phyloP scores from a whole-genome alignment of 1,140 invertebrate genomes.

The Mamestra configurata region DNA sequence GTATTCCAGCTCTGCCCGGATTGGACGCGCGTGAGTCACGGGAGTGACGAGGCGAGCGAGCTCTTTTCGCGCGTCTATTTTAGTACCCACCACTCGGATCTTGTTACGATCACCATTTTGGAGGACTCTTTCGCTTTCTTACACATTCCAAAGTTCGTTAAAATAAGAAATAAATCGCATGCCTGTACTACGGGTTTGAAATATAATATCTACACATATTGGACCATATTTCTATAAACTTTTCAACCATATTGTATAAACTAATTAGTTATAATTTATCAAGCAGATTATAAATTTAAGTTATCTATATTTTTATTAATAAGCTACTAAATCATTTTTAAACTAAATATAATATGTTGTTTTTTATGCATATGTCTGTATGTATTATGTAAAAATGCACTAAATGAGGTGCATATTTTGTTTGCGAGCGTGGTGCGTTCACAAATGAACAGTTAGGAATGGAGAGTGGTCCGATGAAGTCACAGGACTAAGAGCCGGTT shows the following conservation, averaged over 20 bases:
- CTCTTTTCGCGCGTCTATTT: slow-evolving; percentile 79
- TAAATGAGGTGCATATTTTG: background rate
- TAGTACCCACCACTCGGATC: slow-evolving; percentile 73
- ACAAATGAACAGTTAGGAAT: slow-evolving; percentile 21
- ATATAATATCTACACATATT: background rate
- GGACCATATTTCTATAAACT: too few relatives aligned
- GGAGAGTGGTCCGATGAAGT: slow-evolving; percentile 11
- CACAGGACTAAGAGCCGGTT: slow-evolving; percentile 29
- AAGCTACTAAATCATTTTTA: too few relatives aligned
- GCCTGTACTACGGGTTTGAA: background rate
- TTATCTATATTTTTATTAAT: too few relatives aligned
- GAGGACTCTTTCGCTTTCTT: slow-evolving; percentile 57
- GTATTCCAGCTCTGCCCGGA: slow-evolving; percentile 57
- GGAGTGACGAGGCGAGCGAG: slow-evolving; percentile 64
- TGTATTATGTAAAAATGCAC: background rate
- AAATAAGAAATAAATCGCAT: slow-evolving; percentile 4
- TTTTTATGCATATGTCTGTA: too few relatives aligned
- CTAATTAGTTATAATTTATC: too few relatives aligned
- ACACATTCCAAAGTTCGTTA: slow-evolving; percentile 29
- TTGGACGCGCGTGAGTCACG: slow-evolving; percentile 70
- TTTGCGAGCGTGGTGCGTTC: background rate
- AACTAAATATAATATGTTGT: too few relatives aligned
- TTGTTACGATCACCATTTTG: slow-evolving; percentile 82
- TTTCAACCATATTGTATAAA: too few relatives aligned
- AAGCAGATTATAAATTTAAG: too few relatives aligned